Evolutionary conservation across 2,113 vertebrate genomes (phyloP).

Genomic region (Proteles cristata): DNA sequence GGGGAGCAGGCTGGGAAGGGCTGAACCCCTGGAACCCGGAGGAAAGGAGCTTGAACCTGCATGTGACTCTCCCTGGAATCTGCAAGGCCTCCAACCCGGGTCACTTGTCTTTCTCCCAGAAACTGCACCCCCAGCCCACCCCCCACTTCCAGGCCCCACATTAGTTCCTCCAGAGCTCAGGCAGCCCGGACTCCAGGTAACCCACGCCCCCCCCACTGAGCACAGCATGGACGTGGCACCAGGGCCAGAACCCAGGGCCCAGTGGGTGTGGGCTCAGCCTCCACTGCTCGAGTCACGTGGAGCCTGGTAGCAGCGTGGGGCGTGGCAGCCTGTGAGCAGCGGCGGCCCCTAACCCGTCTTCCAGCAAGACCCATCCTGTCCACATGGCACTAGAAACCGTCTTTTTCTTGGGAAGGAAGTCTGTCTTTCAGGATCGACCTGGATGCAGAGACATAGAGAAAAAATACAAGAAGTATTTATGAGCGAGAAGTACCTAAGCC

Average conservation of each 20-base stretch:
- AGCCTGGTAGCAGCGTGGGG: accelerated
- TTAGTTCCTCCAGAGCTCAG: too few relatives aligned
- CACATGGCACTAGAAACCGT: accelerated
- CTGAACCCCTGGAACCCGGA: accelerated
- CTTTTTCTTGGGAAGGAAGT: neutral
- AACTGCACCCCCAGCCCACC: accelerated
- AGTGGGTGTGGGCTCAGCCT: too few relatives aligned
- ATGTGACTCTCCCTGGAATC: accelerated
- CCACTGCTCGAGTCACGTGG: accelerated
- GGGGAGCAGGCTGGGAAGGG: accelerated
- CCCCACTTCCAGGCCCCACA: accelerated
- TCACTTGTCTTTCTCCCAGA: accelerated
- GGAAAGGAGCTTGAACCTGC: too few relatives aligned
- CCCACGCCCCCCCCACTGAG: accelerated
- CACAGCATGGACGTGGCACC: accelerated
- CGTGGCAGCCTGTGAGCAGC: accelerated
- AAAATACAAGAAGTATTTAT: accelerated
- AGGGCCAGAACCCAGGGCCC: accelerated
- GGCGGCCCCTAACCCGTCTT: accelerated
- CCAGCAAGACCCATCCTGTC: accelerated
- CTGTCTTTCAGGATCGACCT: accelerated
- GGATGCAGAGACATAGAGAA: neutral
- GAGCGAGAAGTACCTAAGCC: accelerated
- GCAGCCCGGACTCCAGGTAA: accelerated
- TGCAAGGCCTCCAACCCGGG: accelerated